Base-by-base conservation (phyloP, 1,140 invertebrate species). In the Anadara kagoshimensis region DNA sequence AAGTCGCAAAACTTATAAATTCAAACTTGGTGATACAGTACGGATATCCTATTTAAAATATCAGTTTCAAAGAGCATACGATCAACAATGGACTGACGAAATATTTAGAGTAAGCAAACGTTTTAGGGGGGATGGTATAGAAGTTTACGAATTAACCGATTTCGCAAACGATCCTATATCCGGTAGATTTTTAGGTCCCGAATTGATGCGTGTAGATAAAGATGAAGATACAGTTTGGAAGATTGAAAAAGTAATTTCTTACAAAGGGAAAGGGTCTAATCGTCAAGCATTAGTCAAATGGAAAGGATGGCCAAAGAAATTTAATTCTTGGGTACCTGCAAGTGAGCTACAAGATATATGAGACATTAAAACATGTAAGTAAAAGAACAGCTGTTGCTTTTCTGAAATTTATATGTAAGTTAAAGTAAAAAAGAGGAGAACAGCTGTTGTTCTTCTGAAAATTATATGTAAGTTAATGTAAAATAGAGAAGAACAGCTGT, bases 1-100 rank as follows among this genome's bases (percentile, higher is more conserved):
- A 29, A 64, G 5, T 47, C 12, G 12, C 8, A 49, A 49, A n/a
- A 64, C 12, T 14, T 72, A 58, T 49, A 63, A 57, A 26, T 76
- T 53, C 24, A 76, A 68, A 67, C 43, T 72, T 24, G 65, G 65
- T 20, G 65, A 76, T 45, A 11, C 56, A 7, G 75, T 76, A 24
- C 56, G 75, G 45, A 59, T 76, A 18, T 53, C 75, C 12, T 22
- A 64, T 12, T 22, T 45, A 16, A 72, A 67, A 69, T 41, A 65
- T 44, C 57, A 59, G 54, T 73, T 77, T 36, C 51, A 73, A 51
- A 58, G 54, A 54, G 69, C 58, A 53, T 73, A 69, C 41, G 44
- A 69, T 18, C 69, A 73, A 36, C 64, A 77, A 47, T 76, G 69
- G 75, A 73, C 75, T 5, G 57, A 56, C 20, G 64, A 69, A 41